A percentile compares a stretch with the other conserved stretches of the same genome.
These are phyloP conservation scores for Thamnophis sirtalis DNA, from an alignment of 2,113 vertebrate species.

Conservation along the genomic window DNA sequence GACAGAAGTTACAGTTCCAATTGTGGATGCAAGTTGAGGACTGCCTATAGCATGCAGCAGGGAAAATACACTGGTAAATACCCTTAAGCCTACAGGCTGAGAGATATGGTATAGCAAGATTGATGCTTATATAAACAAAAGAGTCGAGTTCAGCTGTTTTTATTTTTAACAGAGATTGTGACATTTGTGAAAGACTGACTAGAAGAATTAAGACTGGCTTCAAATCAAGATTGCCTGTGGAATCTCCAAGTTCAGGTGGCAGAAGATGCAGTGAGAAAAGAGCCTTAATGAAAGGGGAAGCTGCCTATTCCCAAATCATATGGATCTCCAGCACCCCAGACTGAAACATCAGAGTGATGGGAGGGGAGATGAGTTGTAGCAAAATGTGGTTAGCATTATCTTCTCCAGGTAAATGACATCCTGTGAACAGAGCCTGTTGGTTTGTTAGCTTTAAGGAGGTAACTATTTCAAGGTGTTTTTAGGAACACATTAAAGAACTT, in stretches of 20 bases:
- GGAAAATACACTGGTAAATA: not conserved
- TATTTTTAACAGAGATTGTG: not conserved
- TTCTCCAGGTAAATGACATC: not conserved
- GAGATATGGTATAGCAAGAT: not conserved
- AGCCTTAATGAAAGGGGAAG: not conserved
- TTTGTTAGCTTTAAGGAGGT: conserved; percentile 1
- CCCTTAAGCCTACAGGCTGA: not conserved
- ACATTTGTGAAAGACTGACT: not conserved
- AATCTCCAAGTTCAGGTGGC: not conserved
- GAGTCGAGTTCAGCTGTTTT: not conserved
- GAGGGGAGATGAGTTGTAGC: not conserved
- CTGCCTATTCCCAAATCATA: not conserved
- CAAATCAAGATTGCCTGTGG: not conserved
- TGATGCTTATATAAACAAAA: not conserved
- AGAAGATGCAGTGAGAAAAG: not conserved
- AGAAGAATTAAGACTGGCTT: not conserved
- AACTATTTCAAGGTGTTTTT: conserved; percentile 59
- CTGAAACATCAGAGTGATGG: not conserved
- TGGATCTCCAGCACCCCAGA: not conserved
- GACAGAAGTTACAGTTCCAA: not conserved
- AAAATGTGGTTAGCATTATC: not conserved
- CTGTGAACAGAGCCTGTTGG: not conserved
- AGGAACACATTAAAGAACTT: conserved; percentile 49
- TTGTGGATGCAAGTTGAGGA: not conserved
- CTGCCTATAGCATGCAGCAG: not conserved